A percentile compares a stretch with the other conserved stretches of the same genome.
Evolutionary conservation across 2,113 vertebrate genomes (phyloP).

Genomic region (Dromas ardeola): DNA sequence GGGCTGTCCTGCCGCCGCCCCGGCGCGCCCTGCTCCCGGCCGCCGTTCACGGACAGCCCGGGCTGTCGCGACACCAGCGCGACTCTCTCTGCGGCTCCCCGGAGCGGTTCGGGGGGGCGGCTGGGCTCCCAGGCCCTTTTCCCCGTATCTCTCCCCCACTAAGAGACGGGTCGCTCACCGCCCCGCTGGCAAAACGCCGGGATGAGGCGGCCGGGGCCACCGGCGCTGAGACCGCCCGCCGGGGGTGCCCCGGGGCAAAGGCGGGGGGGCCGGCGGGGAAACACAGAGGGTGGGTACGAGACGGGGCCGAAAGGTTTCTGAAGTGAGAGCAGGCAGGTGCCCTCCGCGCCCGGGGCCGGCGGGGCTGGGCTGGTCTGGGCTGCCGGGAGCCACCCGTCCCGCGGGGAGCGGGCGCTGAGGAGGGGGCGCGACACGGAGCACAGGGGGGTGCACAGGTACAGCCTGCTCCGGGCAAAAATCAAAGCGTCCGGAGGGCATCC

Average conservation of each 20-base stretch:
- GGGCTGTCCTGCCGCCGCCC: background rate
- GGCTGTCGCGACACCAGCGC: background rate
- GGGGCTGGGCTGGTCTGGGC: too few species aligned
- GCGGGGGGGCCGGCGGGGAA: background rate
- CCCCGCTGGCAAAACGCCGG: background rate
- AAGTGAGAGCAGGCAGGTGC: background rate
- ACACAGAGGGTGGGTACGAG: background rate
- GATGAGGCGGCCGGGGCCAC: background rate
- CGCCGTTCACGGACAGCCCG: background rate
- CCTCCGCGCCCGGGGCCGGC: too few species aligned
- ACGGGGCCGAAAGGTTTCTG: background rate
- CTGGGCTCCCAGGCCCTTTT: background rate
- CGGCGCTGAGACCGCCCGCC: background rate
- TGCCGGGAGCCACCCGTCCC: background rate
- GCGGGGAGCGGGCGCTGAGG: background rate
- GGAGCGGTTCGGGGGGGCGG: background rate
- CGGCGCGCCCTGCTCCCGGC: background rate
- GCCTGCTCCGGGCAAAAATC: background rate
- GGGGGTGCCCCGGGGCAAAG: background rate
- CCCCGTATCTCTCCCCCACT: too few species aligned
- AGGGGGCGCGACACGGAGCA: background rate
- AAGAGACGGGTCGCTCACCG: background rate
- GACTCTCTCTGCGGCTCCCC: background rate
- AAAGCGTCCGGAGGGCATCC: background rate
- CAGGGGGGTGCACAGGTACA: background rate